phyloP scores from a whole-genome alignment of 2,888 invertebrate genomes.

The Mesorhabditis sp. region DNA sequence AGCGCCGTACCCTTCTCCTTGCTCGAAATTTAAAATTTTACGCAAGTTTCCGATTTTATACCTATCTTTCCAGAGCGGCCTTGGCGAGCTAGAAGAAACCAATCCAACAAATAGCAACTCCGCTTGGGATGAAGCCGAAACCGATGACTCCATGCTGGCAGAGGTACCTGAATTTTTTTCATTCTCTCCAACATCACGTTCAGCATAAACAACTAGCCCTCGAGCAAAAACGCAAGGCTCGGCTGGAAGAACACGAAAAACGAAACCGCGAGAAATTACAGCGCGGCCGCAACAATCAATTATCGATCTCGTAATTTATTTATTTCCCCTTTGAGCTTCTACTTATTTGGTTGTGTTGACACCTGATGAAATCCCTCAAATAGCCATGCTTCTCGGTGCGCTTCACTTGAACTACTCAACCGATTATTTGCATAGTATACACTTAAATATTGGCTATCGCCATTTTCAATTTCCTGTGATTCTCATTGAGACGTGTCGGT shows the following conservation, averaged over 20 bases:
- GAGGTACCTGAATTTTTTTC: not conserved
- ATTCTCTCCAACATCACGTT: not conserved
- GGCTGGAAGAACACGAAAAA: not conserved
- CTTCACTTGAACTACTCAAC: no score
- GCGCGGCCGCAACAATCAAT: not conserved
- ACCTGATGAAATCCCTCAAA: no score
- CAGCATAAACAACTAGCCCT: not conserved
- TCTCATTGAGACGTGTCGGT: no score
- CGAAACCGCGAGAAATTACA: not conserved
- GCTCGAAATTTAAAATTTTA: no score
- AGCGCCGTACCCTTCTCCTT: no score
- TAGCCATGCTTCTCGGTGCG: no score
- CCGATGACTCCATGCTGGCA: not conserved
- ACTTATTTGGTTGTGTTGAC: not conserved
- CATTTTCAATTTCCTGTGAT: no score
- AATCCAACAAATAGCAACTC: no score
- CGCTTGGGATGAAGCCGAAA: not conserved
- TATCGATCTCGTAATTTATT: not conserved
- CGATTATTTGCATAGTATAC: no score
- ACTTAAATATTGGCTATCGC: no score
- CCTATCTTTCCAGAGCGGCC: not conserved
- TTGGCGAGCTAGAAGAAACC: not conserved
- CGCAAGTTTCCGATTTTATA: no score
- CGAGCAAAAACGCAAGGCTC: slow-evolving; percentile 2
- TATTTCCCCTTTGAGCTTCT: not conserved